These are phyloP conservation scores for Aphodius granarius DNA, from an alignment of 2,888 invertebrate species.

Conservation along the genomic window DNA sequence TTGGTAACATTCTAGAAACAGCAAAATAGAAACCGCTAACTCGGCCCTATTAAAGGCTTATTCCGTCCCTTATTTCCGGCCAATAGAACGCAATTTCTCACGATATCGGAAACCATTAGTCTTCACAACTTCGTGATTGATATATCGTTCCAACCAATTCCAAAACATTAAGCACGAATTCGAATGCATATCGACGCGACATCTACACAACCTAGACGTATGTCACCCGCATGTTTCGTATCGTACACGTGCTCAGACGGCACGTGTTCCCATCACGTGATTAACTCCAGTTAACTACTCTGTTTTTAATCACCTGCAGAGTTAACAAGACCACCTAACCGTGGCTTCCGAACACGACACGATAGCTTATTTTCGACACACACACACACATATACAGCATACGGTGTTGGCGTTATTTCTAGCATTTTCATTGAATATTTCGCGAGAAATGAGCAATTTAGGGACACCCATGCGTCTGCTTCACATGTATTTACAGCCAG, in stretches of 20 bases:
- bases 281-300: not conserved
- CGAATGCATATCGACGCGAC: not conserved
- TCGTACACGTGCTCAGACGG: not conserved
- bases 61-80: not conserved
- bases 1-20: too few species aligned
- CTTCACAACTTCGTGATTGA: not conserved
- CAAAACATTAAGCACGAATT: not conserved
- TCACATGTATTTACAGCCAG: not conserved
- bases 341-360: not conserved
- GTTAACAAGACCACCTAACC: not conserved
- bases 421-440: not conserved
- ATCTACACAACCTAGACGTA: not conserved
- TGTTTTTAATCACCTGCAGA: not conserved
- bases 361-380: not conserved
- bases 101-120: not conserved
- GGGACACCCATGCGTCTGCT: not conserved
- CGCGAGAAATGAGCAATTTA: not conserved
- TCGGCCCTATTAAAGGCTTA: not conserved
- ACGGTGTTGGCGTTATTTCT: not conserved
- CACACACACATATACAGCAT: not conserved
- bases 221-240: not conserved
- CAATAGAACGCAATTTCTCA: not conserved
- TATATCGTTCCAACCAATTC: not conserved
- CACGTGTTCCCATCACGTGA: not conserved
- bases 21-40: not conserved